Base-by-base conservation (phyloP, 2,113 vertebrate species). In the Rhombomys opimus region DNA sequence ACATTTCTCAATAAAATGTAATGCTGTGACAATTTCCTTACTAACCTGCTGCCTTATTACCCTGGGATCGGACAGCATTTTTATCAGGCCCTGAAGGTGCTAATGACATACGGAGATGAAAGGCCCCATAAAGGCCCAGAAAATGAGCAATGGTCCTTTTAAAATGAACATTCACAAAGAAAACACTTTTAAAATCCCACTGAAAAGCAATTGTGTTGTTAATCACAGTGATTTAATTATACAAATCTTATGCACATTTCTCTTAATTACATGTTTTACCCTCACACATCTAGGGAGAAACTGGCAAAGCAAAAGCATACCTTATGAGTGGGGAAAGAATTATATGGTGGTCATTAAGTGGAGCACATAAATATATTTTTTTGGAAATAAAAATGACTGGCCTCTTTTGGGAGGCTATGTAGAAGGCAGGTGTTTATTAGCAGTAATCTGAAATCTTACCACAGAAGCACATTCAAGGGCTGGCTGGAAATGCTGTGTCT, bases 1-100 rank as follows among this genome's bases (percentile, higher is more conserved):
- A 38, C 22, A 38, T 85, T 77, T 93, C 70, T 76, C 76, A 94
- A 88, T 90, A 85, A 91, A 87, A 75, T 78, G 50, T 86, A 82
- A 94, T 30, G 78, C 72, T 94, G 57, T 85, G 72, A 82, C 30
- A 81, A 89, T 50, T 57, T 89, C 10, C 52, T 90, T 73, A 2
- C 32, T 68, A 91, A 25, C 93, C 59, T 25, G 11, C 14, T 46
- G 22, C 73, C 82, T 18, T 52, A 20, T 41, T 81, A 54, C 38
- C 72, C 38, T 54, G n/a, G 46, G 73, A 46, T 77, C 78, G 35
- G 63, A 57, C 13, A 68, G 50, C 18, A 30, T 50, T 87, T 91
- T 46, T 75, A 41, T 94, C 20, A 91, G 50, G 61, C 91, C 81
- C 50, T 81, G 25, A 94, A 81, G 61, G 20, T 54, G 77, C 10